These are phyloP conservation scores for Drosophila mulleri DNA, from an alignment of 2,888 invertebrate species.

Conservation along the genomic window DNA sequence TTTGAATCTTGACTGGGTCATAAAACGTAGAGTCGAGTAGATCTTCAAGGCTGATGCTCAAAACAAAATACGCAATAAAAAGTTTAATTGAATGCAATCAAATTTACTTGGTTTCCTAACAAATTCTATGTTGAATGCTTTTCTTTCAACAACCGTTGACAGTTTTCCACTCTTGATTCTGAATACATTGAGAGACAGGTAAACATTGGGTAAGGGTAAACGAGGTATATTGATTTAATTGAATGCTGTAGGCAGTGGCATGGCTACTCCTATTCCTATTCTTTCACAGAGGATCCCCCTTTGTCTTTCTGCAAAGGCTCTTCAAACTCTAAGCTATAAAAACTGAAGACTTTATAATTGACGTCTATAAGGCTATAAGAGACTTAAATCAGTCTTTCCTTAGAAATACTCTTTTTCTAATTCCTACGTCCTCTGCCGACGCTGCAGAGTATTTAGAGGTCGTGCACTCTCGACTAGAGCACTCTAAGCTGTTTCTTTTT, in stretches of 20 bases:
- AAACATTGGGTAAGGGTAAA: not conserved
- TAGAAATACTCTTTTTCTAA: too few species aligned
- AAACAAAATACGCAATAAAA: constrained; percentile 61
- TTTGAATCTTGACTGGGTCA: constrained; percentile 36
- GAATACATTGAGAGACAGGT: too few species aligned
- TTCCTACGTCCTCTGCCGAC: too few species aligned
- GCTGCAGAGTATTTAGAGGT: not conserved
- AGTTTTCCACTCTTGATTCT: constrained; percentile 36
- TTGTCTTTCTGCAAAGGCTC: too few species aligned
- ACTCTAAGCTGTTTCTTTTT: constrained; percentile 1
- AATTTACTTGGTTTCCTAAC: constrained; percentile 48
- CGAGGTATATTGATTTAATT: not conserved
- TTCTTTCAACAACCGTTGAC: constrained; percentile 37
- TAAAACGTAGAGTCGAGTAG: constrained; percentile 47
- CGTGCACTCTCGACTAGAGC: not conserved
- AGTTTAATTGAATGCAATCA: constrained; percentile 76
- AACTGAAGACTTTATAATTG: too few species aligned
- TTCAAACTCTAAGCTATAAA: too few species aligned
- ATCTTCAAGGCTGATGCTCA: constrained; percentile 26
- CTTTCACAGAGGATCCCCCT: not conserved
- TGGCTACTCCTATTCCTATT: too few species aligned
- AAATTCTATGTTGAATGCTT: constrained; percentile 67
- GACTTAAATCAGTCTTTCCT: too few species aligned
- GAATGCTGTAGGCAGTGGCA: not conserved
- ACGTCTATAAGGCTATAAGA: too few species aligned